Evolutionary conservation across 2,888 invertebrate genomes (phyloP), one percentile per base, ranked within the genome.

Genomic region (Eupeodes luniger): DNA sequence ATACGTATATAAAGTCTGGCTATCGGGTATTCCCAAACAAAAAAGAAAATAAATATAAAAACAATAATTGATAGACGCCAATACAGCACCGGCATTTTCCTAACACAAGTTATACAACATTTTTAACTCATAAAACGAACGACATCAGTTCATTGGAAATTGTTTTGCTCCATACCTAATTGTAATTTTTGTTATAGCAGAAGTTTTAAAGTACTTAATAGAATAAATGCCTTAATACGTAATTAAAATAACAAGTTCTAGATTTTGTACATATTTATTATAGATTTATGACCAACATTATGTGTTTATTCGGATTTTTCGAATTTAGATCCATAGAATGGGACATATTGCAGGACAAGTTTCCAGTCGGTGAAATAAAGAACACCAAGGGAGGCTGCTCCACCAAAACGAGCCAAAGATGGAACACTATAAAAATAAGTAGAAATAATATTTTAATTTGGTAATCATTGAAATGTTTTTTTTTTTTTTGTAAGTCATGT

Each of bases 341-440:
- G 98, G 89, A 98, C 93, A 92, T 96, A 95, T 90, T 96, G 94
- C 69, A 96, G 94, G 89, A 97, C 94, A 70, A 95, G 92, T 93
- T 95, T 96, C 97, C 97, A 98, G 92, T 98, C 97, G 0, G 97
- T 97, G 90, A 96, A 94, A 93, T 97, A 98, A 4, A 96, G 93
- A 11, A 96, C 90, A 0, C 94, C 94, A 36, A 95, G 91, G 81
- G 95, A 94, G n/a, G 95, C 96, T 0, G 96, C 94, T 51, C 95
- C 95, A 62, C 97, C 97, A 92, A 96, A 98, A 0, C 94, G 94
- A 0, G 93, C 91, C 19, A 94, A 95, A 7, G 96, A 95, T 19
- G 96, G 94, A 53, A 95, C 84, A 95, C 96, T 95, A 88, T 69
- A 91, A 91, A 27, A 1, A 27, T 27, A 27, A 81, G 89, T 69